A percentile compares a stretch with the other conserved stretches of the same genome.
These are phyloP conservation scores for Collichthys lucidus DNA, from an alignment of 2,113 vertebrate species.

Conservation along the genomic window DNA sequence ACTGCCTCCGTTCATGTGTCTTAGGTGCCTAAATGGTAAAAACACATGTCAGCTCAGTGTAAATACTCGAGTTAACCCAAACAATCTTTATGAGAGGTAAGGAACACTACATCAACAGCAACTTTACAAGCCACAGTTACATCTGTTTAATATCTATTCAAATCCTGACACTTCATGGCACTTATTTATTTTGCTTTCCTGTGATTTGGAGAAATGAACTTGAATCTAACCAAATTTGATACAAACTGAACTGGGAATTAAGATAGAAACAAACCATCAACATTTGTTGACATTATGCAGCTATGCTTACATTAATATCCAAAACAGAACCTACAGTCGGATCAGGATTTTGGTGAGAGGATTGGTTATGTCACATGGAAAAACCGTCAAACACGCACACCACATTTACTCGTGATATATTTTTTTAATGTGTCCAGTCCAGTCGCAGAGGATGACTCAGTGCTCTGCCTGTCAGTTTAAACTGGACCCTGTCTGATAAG, in stretches of 20 bases:
- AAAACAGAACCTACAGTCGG: neutral
- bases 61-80: too few species aligned
- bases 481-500: conserved; percentile 21
- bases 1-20: too few species aligned
- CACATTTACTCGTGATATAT: conserved; percentile 14
- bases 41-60: too few species aligned
- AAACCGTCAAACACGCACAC: conserved; percentile 9
- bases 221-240: neutral
- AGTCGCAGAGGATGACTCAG: conserved; percentile 41
- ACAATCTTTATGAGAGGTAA: neutral
- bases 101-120: neutral
- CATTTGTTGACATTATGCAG: conserved; percentile 29
- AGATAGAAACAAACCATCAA: neutral
- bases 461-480: conserved; percentile 30
- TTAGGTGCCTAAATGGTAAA: too few species aligned
- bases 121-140: neutral
- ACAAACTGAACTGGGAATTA: neutral
- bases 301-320: neutral
- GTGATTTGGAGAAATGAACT: neutral
- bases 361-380: neutral
- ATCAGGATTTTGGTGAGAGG: neutral
- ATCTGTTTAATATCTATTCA: neutral
- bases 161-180: neutral
- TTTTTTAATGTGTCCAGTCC: conserved; percentile 4
- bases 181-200: too few species aligned